These are phyloP conservation scores for Phalanger gymnotis DNA, from an alignment of 2,797 vertebrate genomes.

Conservation along the genomic window DNA sequence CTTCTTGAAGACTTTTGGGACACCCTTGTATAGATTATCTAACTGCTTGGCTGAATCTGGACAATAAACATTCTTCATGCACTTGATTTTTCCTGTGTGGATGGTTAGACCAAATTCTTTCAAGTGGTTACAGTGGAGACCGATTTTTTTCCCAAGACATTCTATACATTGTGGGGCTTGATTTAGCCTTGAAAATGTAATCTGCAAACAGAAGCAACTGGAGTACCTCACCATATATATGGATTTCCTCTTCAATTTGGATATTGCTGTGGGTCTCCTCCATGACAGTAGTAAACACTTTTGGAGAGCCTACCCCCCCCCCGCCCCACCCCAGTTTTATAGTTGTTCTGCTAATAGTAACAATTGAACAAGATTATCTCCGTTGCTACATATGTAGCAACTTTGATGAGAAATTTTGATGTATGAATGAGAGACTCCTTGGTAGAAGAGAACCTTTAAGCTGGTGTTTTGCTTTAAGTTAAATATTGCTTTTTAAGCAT, in stretches of 20 bases:
- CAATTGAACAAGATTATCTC: not conserved
- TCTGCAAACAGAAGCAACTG: not conserved
- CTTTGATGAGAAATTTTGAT: not conserved
- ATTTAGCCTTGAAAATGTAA: not conserved
- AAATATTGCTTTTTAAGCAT: not conserved
- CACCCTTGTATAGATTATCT: not conserved
- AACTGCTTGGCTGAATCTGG: not conserved
- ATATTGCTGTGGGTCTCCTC: not conserved
- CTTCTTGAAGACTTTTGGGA: not conserved
- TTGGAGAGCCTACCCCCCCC: not conserved
- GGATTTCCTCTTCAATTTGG: not conserved
- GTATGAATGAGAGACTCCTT: not conserved
- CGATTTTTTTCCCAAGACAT: not conserved
- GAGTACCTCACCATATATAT: not conserved
- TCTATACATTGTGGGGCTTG: not conserved
- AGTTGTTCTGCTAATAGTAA: not conserved
- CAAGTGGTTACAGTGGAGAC: not conserved
- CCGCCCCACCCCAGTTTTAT: not conserved
- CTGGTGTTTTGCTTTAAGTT: not conserved
- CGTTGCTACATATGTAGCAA: not conserved
- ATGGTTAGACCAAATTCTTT: not conserved
- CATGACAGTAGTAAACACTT: not conserved
- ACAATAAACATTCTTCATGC: not conserved
- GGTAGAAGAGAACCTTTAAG: not conserved
- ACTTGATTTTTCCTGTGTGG: not conserved